Base-by-base conservation (phyloP, 2,797 vertebrate genomes). In the Gymnothorax reevesii region DNA sequence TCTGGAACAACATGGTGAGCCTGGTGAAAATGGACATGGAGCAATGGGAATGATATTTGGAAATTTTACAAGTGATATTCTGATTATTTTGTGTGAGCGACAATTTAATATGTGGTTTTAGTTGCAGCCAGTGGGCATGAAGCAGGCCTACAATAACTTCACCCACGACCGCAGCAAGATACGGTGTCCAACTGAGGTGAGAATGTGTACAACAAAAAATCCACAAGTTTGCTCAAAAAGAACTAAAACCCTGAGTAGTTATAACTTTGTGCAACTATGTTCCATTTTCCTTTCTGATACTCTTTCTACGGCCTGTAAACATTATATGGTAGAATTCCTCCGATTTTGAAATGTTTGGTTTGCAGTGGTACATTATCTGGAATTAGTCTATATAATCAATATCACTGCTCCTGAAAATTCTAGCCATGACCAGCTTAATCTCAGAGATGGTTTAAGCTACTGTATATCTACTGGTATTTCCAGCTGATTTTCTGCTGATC, bases 1-100 rank as follows among this genome's bases (percentile, higher is more conserved):
- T 98, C 85, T 98, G 98, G 98, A 98, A 99, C 88, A 99, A 98
- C 89, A 98, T 98, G 98, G 98, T 98, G 92, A 92, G 87, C 0
- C 9, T 2, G 0, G n/a, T 49, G 82, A 77, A 17, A 25, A 69
- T 59, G 83, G 83, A 33, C 62, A 73, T 42, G 15, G 84, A 66
- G 7, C 62, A 69, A 42, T 27, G 83, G 66, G n/a, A 27, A 73
- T 10, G 13, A 42, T 42, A 42, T 42, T 42, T 42, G 33, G 33
- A 42, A 42, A 42, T 42, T 42, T 42, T 42, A 42, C 33, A 42
- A 42, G 33, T 42, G 33, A 42, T 42, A 42, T 42, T 42, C 33
- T 42, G 33, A 42, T 42, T 42, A 42, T 42, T 42, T 42, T 42
- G 33, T 90, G 49, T 20, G 55, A 89, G 84, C 84, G 27, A 57